Percentiles rank a stretch among this genome's conserved stretches.
phyloP scores from a whole-genome alignment of 1,140 invertebrate species.

The Hyles vespertilio region DNA sequence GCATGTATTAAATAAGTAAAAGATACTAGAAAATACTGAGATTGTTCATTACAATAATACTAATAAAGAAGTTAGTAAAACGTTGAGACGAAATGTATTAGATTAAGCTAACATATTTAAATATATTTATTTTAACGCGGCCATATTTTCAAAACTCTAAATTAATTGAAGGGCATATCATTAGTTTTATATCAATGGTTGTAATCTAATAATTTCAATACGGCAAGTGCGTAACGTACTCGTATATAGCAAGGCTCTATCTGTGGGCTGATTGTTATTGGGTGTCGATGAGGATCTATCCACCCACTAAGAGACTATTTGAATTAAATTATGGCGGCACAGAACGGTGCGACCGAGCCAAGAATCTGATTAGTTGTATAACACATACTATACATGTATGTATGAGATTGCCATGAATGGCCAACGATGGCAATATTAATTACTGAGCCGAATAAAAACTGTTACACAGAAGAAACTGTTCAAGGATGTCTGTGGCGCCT shows the following conservation, averaged over 20 bases:
- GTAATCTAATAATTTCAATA: conserved; percentile 3
- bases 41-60: too few species aligned
- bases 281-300: conserved; percentile 28
- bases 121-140: too few species aligned
- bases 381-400: background rate
- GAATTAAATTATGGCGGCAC: conserved; percentile 27
- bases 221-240: conserved; percentile 2
- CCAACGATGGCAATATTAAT: too few species aligned
- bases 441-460: background rate
- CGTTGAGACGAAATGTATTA: too few species aligned
- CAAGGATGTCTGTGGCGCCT: too few species aligned
- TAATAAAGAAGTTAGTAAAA: too few species aligned
- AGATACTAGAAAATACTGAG: too few species aligned
- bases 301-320: conserved; percentile 29
- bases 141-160: too few species aligned
- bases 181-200: background rate
- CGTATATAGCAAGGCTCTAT: conserved; percentile 6
- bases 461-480: background rate
- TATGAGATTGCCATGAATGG: background rate
- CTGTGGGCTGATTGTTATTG: conserved; percentile 32
- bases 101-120: too few species aligned
- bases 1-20: too few species aligned
- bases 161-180: too few species aligned
- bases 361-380: conserved; percentile 9
- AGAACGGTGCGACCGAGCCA: background rate